Conservation (phyloP, 2,797 vertebrate species). For the Trematomus bernacchii region DNA sequence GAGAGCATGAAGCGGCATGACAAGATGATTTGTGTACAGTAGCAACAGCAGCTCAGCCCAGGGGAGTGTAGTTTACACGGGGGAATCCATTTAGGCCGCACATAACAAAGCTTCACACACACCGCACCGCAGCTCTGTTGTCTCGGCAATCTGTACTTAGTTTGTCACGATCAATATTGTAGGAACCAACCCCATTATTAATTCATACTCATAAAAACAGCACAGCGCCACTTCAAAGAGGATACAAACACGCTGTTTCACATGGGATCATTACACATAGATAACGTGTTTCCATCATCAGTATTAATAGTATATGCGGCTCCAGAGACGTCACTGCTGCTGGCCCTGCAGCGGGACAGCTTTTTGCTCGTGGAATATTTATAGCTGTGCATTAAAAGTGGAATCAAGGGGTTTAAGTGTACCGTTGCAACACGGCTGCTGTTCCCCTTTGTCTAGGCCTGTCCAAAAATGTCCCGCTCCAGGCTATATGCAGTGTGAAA, state of each 20-base stretch:
- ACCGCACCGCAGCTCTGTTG: conserved; percentile 61
- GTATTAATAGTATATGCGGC: conserved; percentile 80
- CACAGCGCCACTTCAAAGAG: conserved; percentile 63
- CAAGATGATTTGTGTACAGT: conserved; percentile 79
- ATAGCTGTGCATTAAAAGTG: conserved; percentile 87
- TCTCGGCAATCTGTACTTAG: conserved; percentile 72
- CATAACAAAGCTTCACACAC: conserved; percentile 68
- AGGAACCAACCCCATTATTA: conserved; percentile 76
- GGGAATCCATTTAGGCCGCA: conserved; percentile 68
- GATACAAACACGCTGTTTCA: conserved; percentile 64
- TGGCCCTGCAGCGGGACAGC: conserved; percentile 77
- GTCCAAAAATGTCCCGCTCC: conserved; percentile 86
- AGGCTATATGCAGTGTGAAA: conserved; percentile 77
- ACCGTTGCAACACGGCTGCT: conserved; percentile 80
- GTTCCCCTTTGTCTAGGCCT: conserved; percentile 85
- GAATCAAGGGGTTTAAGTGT: conserved; percentile 86
- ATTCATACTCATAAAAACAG: conserved; percentile 76
- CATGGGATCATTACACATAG: conserved; percentile 67
- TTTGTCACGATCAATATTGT: conserved; percentile 82
- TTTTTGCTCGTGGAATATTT: conserved; percentile 87
- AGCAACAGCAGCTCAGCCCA: conserved; percentile 67
- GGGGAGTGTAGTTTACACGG: conserved; percentile 68
- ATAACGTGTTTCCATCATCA: conserved; percentile 68
- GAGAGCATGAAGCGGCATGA: conserved; percentile 66
- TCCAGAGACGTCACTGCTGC: conserved; percentile 71